Base-by-base conservation (phyloP, 1,140 invertebrate species). In the Euwallacea fornicatus region DNA sequence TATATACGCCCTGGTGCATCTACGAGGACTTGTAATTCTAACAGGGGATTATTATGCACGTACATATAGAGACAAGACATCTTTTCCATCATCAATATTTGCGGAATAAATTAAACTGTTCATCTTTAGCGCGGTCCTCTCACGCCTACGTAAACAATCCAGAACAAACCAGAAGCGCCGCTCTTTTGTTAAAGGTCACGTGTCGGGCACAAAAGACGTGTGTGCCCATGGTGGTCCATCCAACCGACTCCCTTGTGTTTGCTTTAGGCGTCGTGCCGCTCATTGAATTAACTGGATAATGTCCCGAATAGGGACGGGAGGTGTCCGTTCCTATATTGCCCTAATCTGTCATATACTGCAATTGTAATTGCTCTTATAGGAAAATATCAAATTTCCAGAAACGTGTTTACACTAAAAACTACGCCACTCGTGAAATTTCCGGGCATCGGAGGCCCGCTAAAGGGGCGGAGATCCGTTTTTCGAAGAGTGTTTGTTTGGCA, bases 261-360 rank as follows among this genome's bases (percentile, higher is more conserved):
- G 74, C 75, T 77, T 75, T 74, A 64, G 69, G 73, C 74, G 69
- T 73, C 73, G 74, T 73, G 76, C 74, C 74, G 74, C 69, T 77
- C 76, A 77, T 77, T 74, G 76, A 77, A 77, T 77, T 77, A 77
- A 76, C 74, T 54, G 76, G 74, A 77, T 77, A 71, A 74, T 74
- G 71, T 54, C 59, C 58, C 58, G 60, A 69, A 43, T 62, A 59
- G 59, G 72, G 54, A 62, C 54, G 70, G 74, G 73, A 74, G 71
- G 69, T 73, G 75, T 76, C 75, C 55, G 58, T 53, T 72, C 58
- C 66, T 69, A 71, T 74, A 73, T 72, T 72, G 54, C 43, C 53
- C 66, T 76, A 73, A 76, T 76, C 75, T 71, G 68, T 76, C 75
- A 75, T 75, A 10, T 50, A 50, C 46, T 50, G 13, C 9, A 4